Evolutionary conservation across 2,113 vertebrate genomes (phyloP).

Genomic region (Mus spicilegus): DNA sequence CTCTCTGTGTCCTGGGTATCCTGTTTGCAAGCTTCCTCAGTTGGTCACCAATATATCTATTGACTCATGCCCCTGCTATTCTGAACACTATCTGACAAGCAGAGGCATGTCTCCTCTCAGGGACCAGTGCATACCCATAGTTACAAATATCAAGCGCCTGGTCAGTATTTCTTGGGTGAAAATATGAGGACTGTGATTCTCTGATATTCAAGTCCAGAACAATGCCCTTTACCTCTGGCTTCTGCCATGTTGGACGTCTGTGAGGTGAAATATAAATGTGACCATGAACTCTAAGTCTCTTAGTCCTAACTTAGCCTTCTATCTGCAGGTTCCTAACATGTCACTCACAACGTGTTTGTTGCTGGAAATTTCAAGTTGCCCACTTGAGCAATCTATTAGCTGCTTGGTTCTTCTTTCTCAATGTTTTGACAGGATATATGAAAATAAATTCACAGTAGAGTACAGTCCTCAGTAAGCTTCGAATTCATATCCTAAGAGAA

Average conservation of each 20-base stretch:
- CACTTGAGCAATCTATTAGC: background rate
- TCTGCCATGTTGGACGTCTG: background rate
- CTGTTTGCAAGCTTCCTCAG: background rate
- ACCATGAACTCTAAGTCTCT: background rate
- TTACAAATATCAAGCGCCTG: background rate
- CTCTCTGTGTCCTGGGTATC: background rate
- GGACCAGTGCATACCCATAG: background rate
- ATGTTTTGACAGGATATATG: background rate
- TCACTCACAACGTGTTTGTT: background rate
- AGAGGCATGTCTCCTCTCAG: background rate
- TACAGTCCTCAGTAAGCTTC: background rate
- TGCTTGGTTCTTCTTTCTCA: conserved; percentile 27
- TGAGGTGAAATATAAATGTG: conserved; percentile 16
- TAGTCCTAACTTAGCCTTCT: background rate
- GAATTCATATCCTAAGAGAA: conserved; percentile 4
- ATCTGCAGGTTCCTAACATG: background rate
- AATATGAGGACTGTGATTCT: background rate
- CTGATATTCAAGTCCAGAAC: background rate
- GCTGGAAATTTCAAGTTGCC: conserved; percentile 5
- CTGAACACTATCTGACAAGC: background rate
- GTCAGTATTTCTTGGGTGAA: background rate
- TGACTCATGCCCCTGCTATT: background rate
- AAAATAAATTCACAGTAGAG: background rate
- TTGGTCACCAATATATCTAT: background rate
- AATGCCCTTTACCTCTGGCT: background rate